Evolutionary conservation across 2,888 invertebrate genomes (phyloP).

Genomic region (Corythucha ciliata): DNA sequence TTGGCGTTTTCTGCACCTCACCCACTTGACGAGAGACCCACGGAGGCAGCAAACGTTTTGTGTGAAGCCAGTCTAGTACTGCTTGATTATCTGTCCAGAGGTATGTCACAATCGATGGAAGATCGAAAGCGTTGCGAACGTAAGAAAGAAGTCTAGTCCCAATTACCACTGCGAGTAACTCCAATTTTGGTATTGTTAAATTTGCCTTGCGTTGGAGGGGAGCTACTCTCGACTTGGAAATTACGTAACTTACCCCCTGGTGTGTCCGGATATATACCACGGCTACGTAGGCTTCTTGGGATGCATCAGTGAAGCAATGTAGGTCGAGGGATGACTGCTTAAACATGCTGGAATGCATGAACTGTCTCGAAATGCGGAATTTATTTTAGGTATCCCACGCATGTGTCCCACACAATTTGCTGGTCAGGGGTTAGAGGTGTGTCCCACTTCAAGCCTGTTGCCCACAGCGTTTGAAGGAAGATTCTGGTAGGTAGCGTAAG

Average conservation of each 20-base stretch:
- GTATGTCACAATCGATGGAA: not conserved
- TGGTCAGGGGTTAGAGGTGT: not conserved
- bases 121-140: not conserved
- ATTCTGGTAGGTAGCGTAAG: not conserved
- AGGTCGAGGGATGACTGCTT: not conserved
- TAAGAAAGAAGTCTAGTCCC: constrained; percentile 1
- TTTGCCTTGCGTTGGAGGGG: not conserved
- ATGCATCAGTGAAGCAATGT: constrained; percentile 19
- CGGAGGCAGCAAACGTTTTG: constrained; percentile 1
- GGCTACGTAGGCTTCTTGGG: not conserved
- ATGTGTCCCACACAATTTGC: not conserved
- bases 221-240: constrained; percentile 2
- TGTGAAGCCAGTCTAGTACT: constrained; percentile 6
- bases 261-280: not conserved
- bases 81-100: constrained; percentile 17
- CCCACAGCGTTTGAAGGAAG: constrained; percentile 3
- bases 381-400: not conserved
- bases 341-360: no score
- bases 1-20: not conserved
- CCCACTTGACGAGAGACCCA: not conserved
- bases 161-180: constrained; percentile 10
- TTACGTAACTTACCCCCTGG: not conserved
- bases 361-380: not conserved
- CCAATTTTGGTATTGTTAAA: constrained; percentile 14
- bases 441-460: constrained; percentile 3